phyloP scores from a whole-genome alignment of 2,888 invertebrate species.

The Silvanus unidentatus region DNA sequence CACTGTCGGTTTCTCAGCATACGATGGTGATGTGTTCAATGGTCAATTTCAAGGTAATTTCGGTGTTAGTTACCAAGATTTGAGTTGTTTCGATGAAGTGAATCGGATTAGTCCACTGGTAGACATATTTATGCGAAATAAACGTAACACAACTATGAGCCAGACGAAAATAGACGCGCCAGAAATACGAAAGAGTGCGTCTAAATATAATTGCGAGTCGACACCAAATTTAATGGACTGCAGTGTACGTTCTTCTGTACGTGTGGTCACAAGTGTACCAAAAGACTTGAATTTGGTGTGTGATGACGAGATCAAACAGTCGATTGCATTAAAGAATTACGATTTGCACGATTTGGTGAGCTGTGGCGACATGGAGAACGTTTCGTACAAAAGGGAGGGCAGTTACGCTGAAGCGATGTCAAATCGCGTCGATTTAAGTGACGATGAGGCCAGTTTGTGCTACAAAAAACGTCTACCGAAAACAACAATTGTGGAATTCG shows the following conservation, averaged over 20 bases:
- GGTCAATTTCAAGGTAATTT: conserved; percentile 40
- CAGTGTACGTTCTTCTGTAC: conserved; percentile 9
- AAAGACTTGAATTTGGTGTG: conserved; percentile 60
- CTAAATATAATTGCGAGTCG: conserved; percentile 31
- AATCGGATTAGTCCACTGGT: conserved; percentile 6
- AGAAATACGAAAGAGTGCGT: conserved; percentile 3
- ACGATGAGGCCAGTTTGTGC: conserved; percentile 52
- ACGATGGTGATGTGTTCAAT: conserved; percentile 30
- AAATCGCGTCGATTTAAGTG: conserved; percentile 41
- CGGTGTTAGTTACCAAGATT: conserved; percentile 45
- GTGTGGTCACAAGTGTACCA: conserved; percentile 50
- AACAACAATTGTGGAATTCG: conserved; percentile 40
- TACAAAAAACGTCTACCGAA: conserved; percentile 45
- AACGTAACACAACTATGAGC: conserved; percentile 15
- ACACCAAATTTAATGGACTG: conserved; percentile 39
- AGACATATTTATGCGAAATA: conserved; percentile 9
- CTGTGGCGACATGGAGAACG: too few species aligned
- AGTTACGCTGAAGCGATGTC: conserved; percentile 44
- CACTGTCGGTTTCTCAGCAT: conserved; percentile 27
- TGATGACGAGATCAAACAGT: conserved; percentile 19
- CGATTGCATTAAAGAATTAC: conserved; percentile 45
- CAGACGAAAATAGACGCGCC: conserved; percentile 23
- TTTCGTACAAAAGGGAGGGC: conserved; percentile 38
- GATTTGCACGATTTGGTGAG: conserved; percentile 39
- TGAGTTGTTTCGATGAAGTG: conserved; percentile 34